These are phyloP conservation scores for Pyrrhosoma nymphula DNA, from an alignment of 2,888 invertebrate genomes.

Conservation along the genomic window DNA sequence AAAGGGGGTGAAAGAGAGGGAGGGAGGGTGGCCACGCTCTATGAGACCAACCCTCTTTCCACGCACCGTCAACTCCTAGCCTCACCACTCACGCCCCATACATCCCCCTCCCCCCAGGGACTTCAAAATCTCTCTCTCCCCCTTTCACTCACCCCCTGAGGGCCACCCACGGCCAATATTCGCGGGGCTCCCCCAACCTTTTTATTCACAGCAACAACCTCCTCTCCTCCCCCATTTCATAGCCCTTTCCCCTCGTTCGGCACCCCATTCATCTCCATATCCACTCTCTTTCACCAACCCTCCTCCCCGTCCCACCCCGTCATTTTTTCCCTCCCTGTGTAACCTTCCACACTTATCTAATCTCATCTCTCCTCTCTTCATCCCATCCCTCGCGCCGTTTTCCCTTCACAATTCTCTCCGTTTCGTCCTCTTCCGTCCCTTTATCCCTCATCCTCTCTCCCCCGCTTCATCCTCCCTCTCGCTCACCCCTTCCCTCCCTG, in stretches of 20 bases:
- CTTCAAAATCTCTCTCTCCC: neutral
- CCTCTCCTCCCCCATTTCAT: neutral
- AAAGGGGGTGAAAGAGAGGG: conserved; percentile 67
- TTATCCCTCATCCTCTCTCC: too few species aligned
- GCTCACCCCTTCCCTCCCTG: too few species aligned
- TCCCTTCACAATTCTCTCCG: neutral
- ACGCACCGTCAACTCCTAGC: conserved; percentile 43
- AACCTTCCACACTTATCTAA: neutral
- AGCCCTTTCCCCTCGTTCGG: neutral
- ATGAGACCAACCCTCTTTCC: conserved; percentile 44
- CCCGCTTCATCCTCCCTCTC: too few species aligned
- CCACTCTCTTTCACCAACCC: neutral
- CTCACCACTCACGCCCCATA: conserved; percentile 25
- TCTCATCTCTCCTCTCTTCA: neutral
- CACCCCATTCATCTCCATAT: neutral
- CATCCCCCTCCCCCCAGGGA: neutral
- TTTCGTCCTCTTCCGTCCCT: neutral
- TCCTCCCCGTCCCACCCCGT: neutral
- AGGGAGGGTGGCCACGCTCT: conserved; percentile 52
- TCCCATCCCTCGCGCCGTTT: neutral
- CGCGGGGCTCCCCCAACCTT: neutral
- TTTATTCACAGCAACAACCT: conserved; percentile 35
- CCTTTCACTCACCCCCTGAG: too few species aligned
- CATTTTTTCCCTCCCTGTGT: too few species aligned
- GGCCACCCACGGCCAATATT: conserved; percentile 12